Conservation (phyloP, 1,140 invertebrate genomes). For the Octopus sinensis region DNA sequence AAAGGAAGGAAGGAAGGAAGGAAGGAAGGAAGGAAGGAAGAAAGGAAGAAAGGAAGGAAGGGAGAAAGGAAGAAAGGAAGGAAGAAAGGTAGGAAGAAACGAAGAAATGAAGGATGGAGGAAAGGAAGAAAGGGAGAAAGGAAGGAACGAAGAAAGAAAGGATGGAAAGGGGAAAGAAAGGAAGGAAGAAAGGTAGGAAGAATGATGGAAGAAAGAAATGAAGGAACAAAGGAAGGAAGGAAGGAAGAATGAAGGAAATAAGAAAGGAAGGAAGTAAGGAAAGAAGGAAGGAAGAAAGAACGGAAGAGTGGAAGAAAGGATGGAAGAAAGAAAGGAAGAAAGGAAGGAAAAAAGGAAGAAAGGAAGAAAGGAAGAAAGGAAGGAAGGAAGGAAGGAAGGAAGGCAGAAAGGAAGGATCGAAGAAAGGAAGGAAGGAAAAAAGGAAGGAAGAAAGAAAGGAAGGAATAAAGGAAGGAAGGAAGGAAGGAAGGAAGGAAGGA, state of each 20-base stretch:
- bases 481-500: neutral
- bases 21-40: neutral
- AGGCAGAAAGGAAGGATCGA: neutral
- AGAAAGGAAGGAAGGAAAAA: neutral
- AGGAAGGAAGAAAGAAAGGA: neutral
- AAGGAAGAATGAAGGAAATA: neutral
- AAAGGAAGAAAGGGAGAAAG: neutral
- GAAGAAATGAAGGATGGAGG: neutral
- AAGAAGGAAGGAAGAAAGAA: neutral
- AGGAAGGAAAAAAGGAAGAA: neutral
- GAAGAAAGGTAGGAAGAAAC: neutral
- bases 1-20: neutral
- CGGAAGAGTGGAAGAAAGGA: neutral
- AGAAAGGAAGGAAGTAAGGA: neutral
- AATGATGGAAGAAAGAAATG: neutral
- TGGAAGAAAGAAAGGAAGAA: neutral
- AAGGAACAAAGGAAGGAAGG: neutral
- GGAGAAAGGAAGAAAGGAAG: neutral
- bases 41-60: neutral
- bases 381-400: neutral
- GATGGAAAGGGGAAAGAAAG: neutral
- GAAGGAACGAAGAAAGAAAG: neutral
- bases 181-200: neutral
- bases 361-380: neutral
- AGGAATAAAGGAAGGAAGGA: neutral